A percentile compares a stretch with the other conserved stretches of the same genome.
phyloP scores from a whole-genome alignment of 1,140 invertebrate genomes.

The Drosophila sp. region DNA sequence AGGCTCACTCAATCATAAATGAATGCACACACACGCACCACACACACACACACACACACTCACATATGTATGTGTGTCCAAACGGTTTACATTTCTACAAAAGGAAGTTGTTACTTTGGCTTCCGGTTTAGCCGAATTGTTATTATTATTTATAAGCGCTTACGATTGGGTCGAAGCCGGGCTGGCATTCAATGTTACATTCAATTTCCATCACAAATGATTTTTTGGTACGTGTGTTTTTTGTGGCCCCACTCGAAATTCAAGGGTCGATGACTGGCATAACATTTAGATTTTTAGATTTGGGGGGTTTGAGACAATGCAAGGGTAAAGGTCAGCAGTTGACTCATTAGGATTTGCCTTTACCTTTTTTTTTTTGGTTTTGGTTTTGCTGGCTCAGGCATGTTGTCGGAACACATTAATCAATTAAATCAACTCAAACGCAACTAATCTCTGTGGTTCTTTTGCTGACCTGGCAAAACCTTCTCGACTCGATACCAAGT shows the following conservation, averaged over 20 bases:
- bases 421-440: constrained; percentile 55
- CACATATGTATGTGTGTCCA: constrained; percentile 68
- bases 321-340: constrained; percentile 1
- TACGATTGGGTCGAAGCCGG: constrained; percentile 17
- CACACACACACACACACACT: constrained; percentile 44
- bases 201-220: constrained; percentile 19
- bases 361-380: neutral
- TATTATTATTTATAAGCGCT: constrained; percentile 73
- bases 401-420: constrained; percentile 45
- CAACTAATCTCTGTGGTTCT: constrained; percentile 44
- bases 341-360: constrained; percentile 16
- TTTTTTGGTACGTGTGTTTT: constrained; percentile 10
- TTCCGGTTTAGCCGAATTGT: constrained; percentile 76
- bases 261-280: constrained; percentile 22
- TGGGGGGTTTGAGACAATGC: neutral
- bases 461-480: constrained; percentile 31
- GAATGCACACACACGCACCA: constrained; percentile 50
- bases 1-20: constrained; percentile 76
- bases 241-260: constrained; percentile 9
- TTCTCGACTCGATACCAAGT: constrained; percentile 30
- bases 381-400: constrained; percentile 33
- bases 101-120: constrained; percentile 78
- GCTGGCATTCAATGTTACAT: constrained; percentile 21
- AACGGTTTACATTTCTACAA: constrained; percentile 71
- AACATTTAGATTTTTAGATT: neutral